A percentile compares a stretch with the other conserved stretches of the same genome.
Evolutionary conservation across 2,888 invertebrate genomes (phyloP).

Genomic region (Orthosia gothica): DNA sequence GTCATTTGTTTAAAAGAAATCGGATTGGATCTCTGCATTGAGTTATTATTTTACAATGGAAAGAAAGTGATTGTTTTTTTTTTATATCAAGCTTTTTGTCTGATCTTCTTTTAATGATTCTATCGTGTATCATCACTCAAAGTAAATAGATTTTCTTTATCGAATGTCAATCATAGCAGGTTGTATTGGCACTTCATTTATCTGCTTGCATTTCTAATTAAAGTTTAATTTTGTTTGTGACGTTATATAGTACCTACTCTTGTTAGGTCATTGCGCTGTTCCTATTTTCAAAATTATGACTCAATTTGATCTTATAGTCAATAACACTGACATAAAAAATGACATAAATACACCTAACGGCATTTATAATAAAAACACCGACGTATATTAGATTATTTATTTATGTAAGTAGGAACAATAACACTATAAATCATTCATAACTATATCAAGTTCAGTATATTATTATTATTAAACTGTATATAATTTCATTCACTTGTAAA

Average conservation of each 20-base stretch:
- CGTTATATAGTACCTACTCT: background rate
- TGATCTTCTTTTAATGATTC: conserved; percentile 52
- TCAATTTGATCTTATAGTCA: background rate
- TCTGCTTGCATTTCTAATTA: conserved; percentile 8
- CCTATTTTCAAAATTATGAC: background rate
- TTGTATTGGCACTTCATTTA: background rate
- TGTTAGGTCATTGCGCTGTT: background rate
- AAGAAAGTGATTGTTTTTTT: conserved; percentile 72
- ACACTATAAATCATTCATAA: conserved; percentile 40
- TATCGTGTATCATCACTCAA: conserved; percentile 37
- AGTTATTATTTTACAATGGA: conserved; percentile 80
- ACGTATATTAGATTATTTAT: conserved; percentile 27
- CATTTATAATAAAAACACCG: conserved; percentile 1
- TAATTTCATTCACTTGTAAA: conserved; percentile 38
- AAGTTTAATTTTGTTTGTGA: conserved; percentile 6
- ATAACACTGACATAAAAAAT: background rate
- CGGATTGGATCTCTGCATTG: conserved; percentile 75
- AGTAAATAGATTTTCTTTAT: conserved; percentile 24
- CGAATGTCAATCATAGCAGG: conserved; percentile 34
- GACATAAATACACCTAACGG: background rate
- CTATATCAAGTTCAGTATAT: conserved; percentile 44
- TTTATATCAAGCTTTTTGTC: conserved; percentile 39
- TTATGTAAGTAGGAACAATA: conserved; percentile 34
- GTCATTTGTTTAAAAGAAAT: conserved; percentile 78
- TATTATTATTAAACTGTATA: conserved; percentile 7